Evolutionary conservation across 1,140 invertebrate species (phyloP).

Genomic region (Drosophila erecta): DNA sequence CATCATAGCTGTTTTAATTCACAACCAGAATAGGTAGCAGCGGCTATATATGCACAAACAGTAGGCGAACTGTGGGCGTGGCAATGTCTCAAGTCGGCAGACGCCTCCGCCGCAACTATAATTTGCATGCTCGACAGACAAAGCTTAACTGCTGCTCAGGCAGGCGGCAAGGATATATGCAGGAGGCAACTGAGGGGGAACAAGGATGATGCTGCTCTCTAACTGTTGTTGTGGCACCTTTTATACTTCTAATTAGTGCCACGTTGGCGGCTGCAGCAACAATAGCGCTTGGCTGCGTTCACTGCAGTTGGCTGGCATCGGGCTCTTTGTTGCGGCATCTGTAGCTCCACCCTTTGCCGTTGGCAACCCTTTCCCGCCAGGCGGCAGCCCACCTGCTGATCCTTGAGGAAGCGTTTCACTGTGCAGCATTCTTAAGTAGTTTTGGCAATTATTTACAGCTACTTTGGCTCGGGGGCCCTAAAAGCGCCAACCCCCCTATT

Average conservation of each 20-base stretch:
- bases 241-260: slow-evolving; percentile 83
- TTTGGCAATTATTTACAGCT: slow-evolving; percentile 83
- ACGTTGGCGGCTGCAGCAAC: slow-evolving; percentile 68
- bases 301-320: slow-evolving; percentile 55
- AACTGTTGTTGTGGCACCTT: slow-evolving; percentile 75
- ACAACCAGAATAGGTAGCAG: neutral
- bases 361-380: neutral
- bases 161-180: slow-evolving; percentile 3
- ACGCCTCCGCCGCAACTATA: slow-evolving; percentile 50
- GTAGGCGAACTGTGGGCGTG: slow-evolving; percentile 18
- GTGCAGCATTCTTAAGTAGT: slow-evolving; percentile 81
- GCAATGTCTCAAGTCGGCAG: slow-evolving; percentile 55
- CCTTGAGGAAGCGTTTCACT: slow-evolving; percentile 69
- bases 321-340: slow-evolving; percentile 67
- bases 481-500: neutral
- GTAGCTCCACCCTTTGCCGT: no score
- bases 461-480: slow-evolving; percentile 48
- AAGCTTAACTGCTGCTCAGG: slow-evolving; percentile 37
- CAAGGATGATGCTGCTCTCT: slow-evolving; percentile 45
- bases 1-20: slow-evolving; percentile 8
- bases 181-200: neutral
- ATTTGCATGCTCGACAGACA: slow-evolving; percentile 75
- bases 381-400: slow-evolving; percentile 27
- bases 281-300: slow-evolving; percentile 53
- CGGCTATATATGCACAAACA: neutral